A percentile compares a stretch with the other conserved stretches of the same genome.
phyloP scores from a whole-genome alignment of 64 coral and sea anemone genomes.

The Platygyra sinensis region DNA sequence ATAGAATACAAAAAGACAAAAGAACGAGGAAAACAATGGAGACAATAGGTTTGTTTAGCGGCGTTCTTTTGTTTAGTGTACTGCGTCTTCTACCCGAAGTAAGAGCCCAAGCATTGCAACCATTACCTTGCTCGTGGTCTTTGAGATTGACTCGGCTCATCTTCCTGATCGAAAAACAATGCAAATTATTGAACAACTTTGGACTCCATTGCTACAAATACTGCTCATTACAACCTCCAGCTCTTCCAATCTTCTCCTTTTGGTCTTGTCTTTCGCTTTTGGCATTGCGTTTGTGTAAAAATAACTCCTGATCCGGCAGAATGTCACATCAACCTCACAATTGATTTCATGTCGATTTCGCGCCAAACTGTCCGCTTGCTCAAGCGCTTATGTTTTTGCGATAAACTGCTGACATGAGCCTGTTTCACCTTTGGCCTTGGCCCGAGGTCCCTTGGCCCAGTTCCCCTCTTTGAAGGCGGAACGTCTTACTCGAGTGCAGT shows the following conservation, averaged over 20 bases:
- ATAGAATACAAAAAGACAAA: too few relatives aligned
- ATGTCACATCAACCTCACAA: too few relatives aligned
- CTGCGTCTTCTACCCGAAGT: too few relatives aligned
- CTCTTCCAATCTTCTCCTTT: constrained; percentile 28
- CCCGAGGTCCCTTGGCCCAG: too few relatives aligned
- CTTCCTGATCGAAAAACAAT: constrained; percentile 39
- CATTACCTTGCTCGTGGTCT: not conserved
- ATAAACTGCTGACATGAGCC: constrained; percentile 20
- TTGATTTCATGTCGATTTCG: not conserved
- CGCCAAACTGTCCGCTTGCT: constrained; percentile 17
- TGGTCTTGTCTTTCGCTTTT: constrained; percentile 58
- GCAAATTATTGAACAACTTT: not conserved
- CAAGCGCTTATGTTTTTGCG: not conserved
- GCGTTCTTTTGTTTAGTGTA: too few relatives aligned
- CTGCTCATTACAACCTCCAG: constrained; percentile 24
- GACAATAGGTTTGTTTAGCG: too few relatives aligned
- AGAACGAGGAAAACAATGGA: too few relatives aligned
- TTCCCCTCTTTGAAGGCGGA: not conserved
- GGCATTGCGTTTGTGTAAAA: constrained; percentile 36
- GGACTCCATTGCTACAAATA: not conserved
- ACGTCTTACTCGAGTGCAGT: not conserved
- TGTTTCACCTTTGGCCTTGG: not conserved
- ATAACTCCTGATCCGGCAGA: not conserved
- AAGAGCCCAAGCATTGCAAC: too few relatives aligned
- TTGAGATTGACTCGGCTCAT: not conserved